These are phyloP conservation scores for Miopithecus talapoin DNA, from an alignment of 2,797 vertebrate species.

Conservation along the genomic window DNA sequence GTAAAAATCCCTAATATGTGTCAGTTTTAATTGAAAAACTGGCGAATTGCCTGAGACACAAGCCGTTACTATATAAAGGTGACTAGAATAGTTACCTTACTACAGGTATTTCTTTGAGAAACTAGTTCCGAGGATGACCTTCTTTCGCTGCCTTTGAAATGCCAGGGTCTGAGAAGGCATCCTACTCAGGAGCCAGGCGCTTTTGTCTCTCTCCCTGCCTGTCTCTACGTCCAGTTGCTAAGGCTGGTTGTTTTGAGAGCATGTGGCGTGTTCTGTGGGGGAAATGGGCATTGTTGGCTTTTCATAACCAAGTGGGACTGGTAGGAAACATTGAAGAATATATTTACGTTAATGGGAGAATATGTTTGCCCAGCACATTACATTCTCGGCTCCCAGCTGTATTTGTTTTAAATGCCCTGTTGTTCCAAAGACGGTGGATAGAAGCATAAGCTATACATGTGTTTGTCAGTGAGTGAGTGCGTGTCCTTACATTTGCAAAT, in stretches of 20 bases:
- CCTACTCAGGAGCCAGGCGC: not conserved
- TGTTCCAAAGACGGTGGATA: conserved; percentile 6
- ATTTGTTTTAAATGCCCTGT: conserved; percentile 62
- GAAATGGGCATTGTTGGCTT: conserved; percentile 13
- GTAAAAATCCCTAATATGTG: not conserved
- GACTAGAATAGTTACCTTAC: not conserved
- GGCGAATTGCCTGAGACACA: not conserved
- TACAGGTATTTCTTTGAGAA: not conserved
- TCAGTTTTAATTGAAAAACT: not conserved
- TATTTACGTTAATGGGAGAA: conserved; percentile 53
- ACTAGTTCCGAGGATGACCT: not conserved
- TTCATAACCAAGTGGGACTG: conserved; percentile 42
- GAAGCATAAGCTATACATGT: not conserved
- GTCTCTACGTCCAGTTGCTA: not conserved
- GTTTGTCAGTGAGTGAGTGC: not conserved
- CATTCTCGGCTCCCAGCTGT: conserved; percentile 56
- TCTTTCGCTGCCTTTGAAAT: not conserved
- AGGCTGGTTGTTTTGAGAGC: not conserved
- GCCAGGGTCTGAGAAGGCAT: not conserved
- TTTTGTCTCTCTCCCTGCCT: not conserved
- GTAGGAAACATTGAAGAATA: conserved; percentile 54
- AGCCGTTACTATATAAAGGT: not conserved
- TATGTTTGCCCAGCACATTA: conserved; percentile 54
- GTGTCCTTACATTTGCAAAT: not conserved
- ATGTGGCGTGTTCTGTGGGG: not conserved